Conservation (phyloP, 2,797 vertebrate species). For the Myiotriccus ornatus region DNA sequence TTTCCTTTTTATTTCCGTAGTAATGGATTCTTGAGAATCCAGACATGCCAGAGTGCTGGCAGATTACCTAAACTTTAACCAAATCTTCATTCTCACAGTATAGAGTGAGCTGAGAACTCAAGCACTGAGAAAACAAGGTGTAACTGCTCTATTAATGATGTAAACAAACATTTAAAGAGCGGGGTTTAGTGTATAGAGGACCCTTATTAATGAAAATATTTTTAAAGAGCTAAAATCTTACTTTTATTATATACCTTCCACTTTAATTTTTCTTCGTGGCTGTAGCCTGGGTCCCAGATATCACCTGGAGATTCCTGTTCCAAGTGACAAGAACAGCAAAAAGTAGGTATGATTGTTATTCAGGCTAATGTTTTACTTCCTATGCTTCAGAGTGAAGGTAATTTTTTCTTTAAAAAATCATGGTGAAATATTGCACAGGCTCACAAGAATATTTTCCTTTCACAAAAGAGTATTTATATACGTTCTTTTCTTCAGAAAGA, state of each 20-base stretch:
- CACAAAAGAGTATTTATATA: not conserved
- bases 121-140: not conserved
- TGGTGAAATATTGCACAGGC: not conserved
- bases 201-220: not conserved
- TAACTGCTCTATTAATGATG: not conserved
- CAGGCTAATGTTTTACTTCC: not conserved
- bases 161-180: not conserved
- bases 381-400: not conserved
- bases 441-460: not conserved
- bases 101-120: not conserved
- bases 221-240: not conserved
- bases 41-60: conserved; percentile 46
- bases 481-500: not conserved
- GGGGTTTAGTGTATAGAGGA: not conserved
- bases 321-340: not conserved
- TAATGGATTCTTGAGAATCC: conserved; percentile 53
- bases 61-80: not conserved
- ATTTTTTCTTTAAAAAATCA: not conserved
- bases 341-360: not conserved
- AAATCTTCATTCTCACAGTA: not conserved
- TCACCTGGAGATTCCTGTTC: not conserved
- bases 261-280: not conserved
- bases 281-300: not conserved
- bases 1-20: conserved; percentile 62
- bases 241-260: not conserved